These are phyloP conservation scores for Tyria jacobaeae DNA, from an alignment of 2,888 invertebrate species.

Conservation along the genomic window DNA sequence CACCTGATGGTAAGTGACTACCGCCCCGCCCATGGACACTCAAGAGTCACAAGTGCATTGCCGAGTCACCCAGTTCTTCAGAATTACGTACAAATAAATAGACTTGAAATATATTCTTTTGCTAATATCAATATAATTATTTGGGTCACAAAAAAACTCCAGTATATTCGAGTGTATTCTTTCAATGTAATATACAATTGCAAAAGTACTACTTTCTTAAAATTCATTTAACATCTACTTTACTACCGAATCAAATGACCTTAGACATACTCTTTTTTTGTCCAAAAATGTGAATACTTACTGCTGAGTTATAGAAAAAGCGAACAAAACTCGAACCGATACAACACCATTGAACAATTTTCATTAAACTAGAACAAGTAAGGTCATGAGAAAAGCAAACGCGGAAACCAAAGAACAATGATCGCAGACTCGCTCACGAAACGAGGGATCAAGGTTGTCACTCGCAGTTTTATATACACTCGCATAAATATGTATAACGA, in stretches of 20 bases:
- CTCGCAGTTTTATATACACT: background rate
- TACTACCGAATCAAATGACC: background rate
- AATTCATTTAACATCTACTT: background rate
- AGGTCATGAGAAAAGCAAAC: constrained; percentile 68
- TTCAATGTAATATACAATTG: too few species aligned
- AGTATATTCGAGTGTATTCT: too few species aligned
- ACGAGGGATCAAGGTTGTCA: constrained; percentile 17
- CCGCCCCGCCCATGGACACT: too few species aligned
- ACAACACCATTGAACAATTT: constrained; percentile 54
- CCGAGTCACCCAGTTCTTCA: too few species aligned
- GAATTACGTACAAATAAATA: too few species aligned
- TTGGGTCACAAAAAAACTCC: too few species aligned
- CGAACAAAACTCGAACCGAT: constrained; percentile 36
- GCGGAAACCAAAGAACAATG: constrained; percentile 58
- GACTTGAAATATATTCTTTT: too few species aligned
- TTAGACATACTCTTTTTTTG: background rate
- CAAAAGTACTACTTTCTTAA: background rate
- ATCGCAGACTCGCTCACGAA: constrained; percentile 32
- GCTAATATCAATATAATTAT: too few species aligned
- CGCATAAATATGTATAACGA: background rate
- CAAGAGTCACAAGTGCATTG: too few species aligned
- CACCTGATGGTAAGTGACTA: too few species aligned
- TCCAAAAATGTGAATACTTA: constrained; percentile 20
- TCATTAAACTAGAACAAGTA: constrained; percentile 56
- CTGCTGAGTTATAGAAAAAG: constrained; percentile 28